phyloP scores from a whole-genome alignment of 2,113 vertebrate genomes.

The Bothrops jararaca region DNA sequence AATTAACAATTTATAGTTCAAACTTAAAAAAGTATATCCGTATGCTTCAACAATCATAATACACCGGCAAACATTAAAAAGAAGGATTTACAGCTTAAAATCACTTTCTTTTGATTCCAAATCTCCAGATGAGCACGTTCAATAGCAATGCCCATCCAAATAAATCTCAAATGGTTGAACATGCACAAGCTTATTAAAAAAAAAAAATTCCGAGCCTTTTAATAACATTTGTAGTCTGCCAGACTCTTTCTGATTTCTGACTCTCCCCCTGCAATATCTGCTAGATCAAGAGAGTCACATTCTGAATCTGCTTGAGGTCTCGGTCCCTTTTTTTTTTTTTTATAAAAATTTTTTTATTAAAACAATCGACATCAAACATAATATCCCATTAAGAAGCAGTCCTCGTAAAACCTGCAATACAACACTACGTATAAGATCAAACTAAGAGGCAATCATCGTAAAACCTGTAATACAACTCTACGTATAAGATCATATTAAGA shows the following conservation, averaged over 20 bases:
- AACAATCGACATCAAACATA: too few species aligned
- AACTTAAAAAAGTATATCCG: not conserved
- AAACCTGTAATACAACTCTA: too few species aligned
- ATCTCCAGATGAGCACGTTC: not conserved
- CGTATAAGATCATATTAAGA: too few species aligned
- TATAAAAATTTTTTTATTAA: too few species aligned
- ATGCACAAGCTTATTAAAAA: not conserved
- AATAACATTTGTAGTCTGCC: not conserved
- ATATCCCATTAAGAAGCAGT: too few species aligned
- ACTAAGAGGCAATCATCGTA: too few species aligned
- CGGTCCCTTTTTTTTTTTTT: not conserved
- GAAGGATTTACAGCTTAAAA: not conserved
- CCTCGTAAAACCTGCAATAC: too few species aligned
- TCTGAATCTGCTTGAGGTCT: not conserved
- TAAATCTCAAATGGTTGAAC: not conserved
- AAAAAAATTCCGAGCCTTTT: not conserved
- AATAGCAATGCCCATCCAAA: not conserved
- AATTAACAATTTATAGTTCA: not conserved
- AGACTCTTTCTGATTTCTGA: not conserved
- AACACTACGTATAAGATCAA: too few species aligned
- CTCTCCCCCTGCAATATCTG: not conserved
- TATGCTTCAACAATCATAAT: not conserved
- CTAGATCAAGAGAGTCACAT: not conserved
- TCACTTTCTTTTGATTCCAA: not conserved
- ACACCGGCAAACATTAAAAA: not conserved